These are phyloP conservation scores for Vollenhovia emeryi DNA, from an alignment of 1,140 invertebrate species.

Conservation along the genomic window DNA sequence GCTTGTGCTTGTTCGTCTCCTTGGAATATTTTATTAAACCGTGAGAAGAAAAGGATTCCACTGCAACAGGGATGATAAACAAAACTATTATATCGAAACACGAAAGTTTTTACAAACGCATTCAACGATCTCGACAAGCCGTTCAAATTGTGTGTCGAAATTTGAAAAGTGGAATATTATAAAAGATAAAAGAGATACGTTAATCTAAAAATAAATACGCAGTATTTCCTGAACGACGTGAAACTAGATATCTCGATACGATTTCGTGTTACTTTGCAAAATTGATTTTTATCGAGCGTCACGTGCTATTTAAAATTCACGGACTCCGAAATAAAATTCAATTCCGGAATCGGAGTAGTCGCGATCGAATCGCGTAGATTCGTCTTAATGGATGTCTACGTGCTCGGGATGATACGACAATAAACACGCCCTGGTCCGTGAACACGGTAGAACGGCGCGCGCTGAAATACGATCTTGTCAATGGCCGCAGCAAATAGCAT, in stretches of 20 bases:
- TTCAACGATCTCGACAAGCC: neutral
- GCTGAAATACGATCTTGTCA: slow-evolving; percentile 5
- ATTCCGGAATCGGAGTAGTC: neutral
- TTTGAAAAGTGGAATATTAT: neutral
- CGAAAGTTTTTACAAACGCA: neutral
- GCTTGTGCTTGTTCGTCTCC: neutral
- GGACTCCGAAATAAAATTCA: neutral
- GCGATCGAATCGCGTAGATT: neutral
- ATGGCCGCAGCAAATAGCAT: neutral
- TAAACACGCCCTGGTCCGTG: neutral
- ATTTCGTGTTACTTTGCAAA: neutral
- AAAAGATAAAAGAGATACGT: neutral
- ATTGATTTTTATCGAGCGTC: neutral
- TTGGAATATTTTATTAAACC: neutral
- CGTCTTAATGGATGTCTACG: slow-evolving; percentile 5
- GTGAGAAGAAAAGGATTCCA: neutral
- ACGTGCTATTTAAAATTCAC: neutral
- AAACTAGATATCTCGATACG: neutral
- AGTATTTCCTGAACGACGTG: neutral
- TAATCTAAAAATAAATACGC: neutral
- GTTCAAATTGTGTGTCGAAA: neutral
- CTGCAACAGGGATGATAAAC: neutral
- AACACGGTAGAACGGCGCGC: neutral
- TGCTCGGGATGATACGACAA: neutral
- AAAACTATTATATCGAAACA: neutral